Base-by-base conservation (phyloP, 2,797 vertebrate genomes). In the Siniperca obscura region DNA sequence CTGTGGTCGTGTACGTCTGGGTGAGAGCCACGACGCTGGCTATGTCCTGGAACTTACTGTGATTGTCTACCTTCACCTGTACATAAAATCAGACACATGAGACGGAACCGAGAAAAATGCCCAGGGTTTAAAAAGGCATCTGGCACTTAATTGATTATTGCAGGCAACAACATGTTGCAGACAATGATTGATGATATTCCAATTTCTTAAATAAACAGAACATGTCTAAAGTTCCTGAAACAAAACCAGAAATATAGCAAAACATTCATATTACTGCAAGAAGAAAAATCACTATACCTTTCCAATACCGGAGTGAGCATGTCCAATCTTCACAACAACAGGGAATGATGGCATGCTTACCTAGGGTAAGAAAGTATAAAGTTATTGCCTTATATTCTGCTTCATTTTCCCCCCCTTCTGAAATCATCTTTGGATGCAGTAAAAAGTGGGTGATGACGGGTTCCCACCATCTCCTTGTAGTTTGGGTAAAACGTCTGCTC, bases 11-110 rank as follows among this genome's bases (percentile, higher is more conserved):
- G 89, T 99, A 99, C 22, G 98, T 99, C 94, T 99, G 98, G 46
- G 98, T 98, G 78, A 99, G 96, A 66, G 98, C 98, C 87, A 99
- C 98, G 59, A 99, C 97, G 40, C 98, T 99, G 88, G 97, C 97
- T 82, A 99, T 98, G 93, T 99, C 98, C 96, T 99, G 98, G 95
- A 99, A 99, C 95, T 99, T 98, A 81, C 96, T 97, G 94, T 99
- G 98, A 94, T 98, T 98, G 86, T 99, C 98, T 84, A 98, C 98
- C 91, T 99, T 99, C 90, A 99, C 98, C 98, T 99, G 83, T 1
- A 74, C 56, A 56, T 40, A 85, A 19, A 53, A 19, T 67, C 6
- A 76, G n/a, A 25, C 11, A 60, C 0, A 7, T 42, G 16, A 76
- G 69, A 74, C 1, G 34, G 27, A 4, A 27, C 22, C 2, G 1